Evolutionary conservation across 2,113 vertebrate species (phyloP), one percentile per base, ranked within the genome.

Genomic region (Poicephalus meyeri): DNA sequence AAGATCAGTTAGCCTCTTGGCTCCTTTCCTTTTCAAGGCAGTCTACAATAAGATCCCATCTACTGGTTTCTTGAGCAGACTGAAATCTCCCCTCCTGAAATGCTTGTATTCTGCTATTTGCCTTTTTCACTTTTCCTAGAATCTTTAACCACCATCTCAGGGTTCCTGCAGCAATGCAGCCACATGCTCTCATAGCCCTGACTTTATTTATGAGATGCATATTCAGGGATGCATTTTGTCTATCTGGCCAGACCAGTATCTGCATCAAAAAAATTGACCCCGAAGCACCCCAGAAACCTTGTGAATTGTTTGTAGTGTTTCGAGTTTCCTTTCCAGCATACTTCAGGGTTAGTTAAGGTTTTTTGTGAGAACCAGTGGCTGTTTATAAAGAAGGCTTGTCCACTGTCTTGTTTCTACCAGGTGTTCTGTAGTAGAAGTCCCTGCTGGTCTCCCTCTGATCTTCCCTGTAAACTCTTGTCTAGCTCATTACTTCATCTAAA

Each of bases 401-500:
- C 9, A 11, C 29, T 37, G 37, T 15, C 28, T 60, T 77, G 39
- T 91, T 49, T 69, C n/a, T 28, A 9, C 1, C 16, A 58, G 21
- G 24, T 60, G 12, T 9, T 64, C 28, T 50, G 3, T 12, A 60
- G 21, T 25, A 69, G 52, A 53, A 58, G 21, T 64, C n/a, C 7
- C 2, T 86, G 24, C n/a, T 88, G 49, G 13, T 74, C 9, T 72
- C 37, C 14, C 11, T 87, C 44, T 65, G 39, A 46, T 55, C 14
- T 33, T 69, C 14, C 10, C 25, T 7, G 7, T 31, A 29, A 78
- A 4, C 6, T 73, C 28, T 70, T 72, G 49, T 16, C 7, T 81
- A 46, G 19, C 23, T 20, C 35, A 8, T 7, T 70, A 19, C 9
- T 15, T 63, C 33, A 29, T 44, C 0, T 0, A 28, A 18, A 73